Evolutionary conservation across 2,888 invertebrate species (phyloP).

Genomic region (Apocheima hispidaria): DNA sequence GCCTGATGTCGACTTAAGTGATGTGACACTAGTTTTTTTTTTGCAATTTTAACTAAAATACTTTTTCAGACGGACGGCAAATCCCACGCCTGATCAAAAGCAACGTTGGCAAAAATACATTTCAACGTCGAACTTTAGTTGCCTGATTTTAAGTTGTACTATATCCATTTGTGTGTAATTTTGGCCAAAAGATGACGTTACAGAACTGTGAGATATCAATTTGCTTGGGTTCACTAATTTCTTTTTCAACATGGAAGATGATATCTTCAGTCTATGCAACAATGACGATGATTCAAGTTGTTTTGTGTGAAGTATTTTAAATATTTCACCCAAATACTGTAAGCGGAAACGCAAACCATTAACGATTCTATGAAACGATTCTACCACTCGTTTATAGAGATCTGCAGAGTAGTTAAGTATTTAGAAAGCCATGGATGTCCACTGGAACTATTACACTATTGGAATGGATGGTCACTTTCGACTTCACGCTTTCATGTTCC

Average conservation of each 20-base stretch:
- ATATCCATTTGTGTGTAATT: background rate
- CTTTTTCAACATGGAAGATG: background rate
- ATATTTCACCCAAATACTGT: background rate
- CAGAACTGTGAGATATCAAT: conserved; percentile 4
- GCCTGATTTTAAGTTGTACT: background rate
- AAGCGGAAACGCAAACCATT: no score
- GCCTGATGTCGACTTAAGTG: background rate
- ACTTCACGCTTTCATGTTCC: conserved; percentile 64
- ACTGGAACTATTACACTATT: conserved; percentile 60
- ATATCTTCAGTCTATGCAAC: background rate
- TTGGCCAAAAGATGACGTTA: conserved; percentile 2
- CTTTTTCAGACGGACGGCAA: no score
- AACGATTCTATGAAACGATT: no score
- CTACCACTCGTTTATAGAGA: background rate
- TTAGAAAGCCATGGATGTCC: conserved; percentile 54
- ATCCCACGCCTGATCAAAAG: no score
- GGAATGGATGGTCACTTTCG: conserved; percentile 55
- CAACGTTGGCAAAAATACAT: no score
- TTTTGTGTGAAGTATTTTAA: background rate
- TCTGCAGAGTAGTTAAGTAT: conserved; percentile 6
- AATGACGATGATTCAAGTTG: conserved; percentile 1
- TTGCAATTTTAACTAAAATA: no score
- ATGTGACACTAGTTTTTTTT: background rate
- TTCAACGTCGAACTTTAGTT: no score
- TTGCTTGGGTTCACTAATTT: background rate